These are phyloP conservation scores for Drosophila putrida DNA, from an alignment of 2,888 invertebrate genomes.

Conservation along the genomic window DNA sequence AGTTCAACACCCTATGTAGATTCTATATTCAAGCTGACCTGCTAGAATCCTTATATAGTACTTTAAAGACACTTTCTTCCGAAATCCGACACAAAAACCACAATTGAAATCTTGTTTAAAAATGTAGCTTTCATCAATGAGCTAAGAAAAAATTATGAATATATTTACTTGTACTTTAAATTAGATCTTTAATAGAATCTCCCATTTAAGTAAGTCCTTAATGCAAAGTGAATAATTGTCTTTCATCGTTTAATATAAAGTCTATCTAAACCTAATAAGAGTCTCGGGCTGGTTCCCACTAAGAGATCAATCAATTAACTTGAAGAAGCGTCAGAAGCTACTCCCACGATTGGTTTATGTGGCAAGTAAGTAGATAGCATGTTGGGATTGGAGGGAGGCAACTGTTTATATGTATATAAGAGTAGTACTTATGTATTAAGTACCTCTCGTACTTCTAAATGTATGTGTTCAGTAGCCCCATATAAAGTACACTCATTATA, in stretches of 20 bases:
- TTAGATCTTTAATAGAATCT: neutral
- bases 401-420: constrained; percentile 9
- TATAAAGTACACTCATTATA: constrained; percentile 72
- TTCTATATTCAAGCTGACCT: no score
- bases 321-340: constrained; percentile 8
- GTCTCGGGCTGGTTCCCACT: neutral
- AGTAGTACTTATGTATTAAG: constrained; percentile 9
- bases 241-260: neutral
- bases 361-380: neutral
- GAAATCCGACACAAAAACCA: no score
- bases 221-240: neutral
- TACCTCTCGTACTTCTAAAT: constrained; percentile 22
- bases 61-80: no score
- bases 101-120: no score
- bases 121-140: neutral
- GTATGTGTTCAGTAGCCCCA: constrained; percentile 59
- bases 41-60: no score
- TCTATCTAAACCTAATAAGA: neutral
- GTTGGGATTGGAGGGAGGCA: neutral
- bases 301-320: constrained; percentile 27
- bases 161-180: no score
- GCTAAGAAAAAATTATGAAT: neutral
- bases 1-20: neutral
- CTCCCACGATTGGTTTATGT: constrained; percentile 42
- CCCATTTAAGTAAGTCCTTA: neutral